phyloP scores from a whole-genome alignment of 2,888 invertebrate genomes.

The Sinohyriopsis cumingii region DNA sequence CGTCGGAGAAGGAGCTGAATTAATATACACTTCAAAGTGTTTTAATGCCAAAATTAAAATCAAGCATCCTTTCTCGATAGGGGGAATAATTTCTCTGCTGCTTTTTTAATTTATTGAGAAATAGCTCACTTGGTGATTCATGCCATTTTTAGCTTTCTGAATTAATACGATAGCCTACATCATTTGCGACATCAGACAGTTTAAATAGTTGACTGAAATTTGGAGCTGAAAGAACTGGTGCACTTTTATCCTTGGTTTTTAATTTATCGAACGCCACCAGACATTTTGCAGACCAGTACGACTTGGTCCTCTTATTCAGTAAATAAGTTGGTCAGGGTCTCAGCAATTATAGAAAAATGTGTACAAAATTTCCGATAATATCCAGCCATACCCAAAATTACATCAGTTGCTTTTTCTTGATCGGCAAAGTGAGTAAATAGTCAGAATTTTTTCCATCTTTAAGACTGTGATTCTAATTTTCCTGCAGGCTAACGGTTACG shows the following conservation, averaged over 20 bases:
- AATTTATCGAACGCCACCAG: too few relatives aligned
- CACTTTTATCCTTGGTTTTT: not conserved
- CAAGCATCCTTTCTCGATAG: too few relatives aligned
- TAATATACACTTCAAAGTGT: too few relatives aligned
- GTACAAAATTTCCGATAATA: slow-evolving; percentile 20
- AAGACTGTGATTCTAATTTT: too few relatives aligned
- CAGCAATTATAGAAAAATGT: slow-evolving; percentile 18
- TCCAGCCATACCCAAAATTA: slow-evolving; percentile 19
- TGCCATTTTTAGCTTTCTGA: slow-evolving; percentile 13
- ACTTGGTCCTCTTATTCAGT: too few relatives aligned
- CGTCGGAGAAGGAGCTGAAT: too few relatives aligned
- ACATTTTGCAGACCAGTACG: too few relatives aligned
- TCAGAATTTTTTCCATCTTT: too few relatives aligned
- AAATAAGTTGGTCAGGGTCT: slow-evolving; percentile 8
- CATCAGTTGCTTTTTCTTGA: slow-evolving; percentile 12
- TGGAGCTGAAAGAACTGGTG: slow-evolving; percentile 23
- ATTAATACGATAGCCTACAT: slow-evolving; percentile 19
- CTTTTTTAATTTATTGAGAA: too few relatives aligned
- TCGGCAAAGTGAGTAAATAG: not conserved
- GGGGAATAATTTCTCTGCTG: too few relatives aligned
- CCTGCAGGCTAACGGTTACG: too few relatives aligned
- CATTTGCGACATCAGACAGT: slow-evolving; percentile 25
- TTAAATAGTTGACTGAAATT: slow-evolving; percentile 17
- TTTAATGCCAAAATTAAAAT: too few relatives aligned
- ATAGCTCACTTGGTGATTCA: slow-evolving; percentile 5